These are phyloP conservation scores for Drosophila santomea DNA, from an alignment of 1,140 invertebrate species.

Conservation along the genomic window DNA sequence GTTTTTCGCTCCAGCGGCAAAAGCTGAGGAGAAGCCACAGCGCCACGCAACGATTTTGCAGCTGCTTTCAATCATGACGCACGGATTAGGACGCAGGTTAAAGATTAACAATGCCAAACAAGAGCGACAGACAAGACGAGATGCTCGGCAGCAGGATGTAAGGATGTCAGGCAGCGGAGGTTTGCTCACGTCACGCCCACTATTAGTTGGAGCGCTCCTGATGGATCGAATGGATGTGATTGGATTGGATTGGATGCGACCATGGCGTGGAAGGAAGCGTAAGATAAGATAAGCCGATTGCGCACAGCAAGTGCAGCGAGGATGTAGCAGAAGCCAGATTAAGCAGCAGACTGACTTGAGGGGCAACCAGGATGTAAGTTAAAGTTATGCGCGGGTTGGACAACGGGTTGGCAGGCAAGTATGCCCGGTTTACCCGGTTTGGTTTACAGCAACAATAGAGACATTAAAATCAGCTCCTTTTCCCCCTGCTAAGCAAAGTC, in stretches of 20 bases:
- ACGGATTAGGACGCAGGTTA: conserved; percentile 77
- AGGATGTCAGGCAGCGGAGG: conserved; percentile 28
- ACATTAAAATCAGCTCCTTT: no score
- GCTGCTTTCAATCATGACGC: conserved; percentile 79
- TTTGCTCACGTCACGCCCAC: conserved; percentile 42
- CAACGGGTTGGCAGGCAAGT: no score
- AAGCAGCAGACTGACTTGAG: neutral
- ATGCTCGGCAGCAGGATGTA: neutral
- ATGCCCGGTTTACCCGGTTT: no score
- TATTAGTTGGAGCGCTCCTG: conserved; percentile 23
- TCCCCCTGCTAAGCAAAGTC: neutral
- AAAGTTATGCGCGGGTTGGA: neutral
- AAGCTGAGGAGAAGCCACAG: neutral
- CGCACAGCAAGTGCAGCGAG: neutral
- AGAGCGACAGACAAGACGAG: conserved; percentile 25
- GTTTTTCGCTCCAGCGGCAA: neutral
- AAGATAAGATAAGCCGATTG: conserved; percentile 60
- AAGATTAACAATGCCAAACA: conserved; percentile 68
- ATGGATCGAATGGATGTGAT: conserved; percentile 11
- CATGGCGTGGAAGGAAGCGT: conserved; percentile 15
- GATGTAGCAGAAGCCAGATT: neutral
- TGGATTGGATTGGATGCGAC: conserved; percentile 10
- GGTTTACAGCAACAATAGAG: no score
- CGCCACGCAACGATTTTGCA: conserved; percentile 59
- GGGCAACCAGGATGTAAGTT: neutral